phyloP scores from a whole-genome alignment of 2,888 invertebrate genomes.

The Catocala fraxini region DNA sequence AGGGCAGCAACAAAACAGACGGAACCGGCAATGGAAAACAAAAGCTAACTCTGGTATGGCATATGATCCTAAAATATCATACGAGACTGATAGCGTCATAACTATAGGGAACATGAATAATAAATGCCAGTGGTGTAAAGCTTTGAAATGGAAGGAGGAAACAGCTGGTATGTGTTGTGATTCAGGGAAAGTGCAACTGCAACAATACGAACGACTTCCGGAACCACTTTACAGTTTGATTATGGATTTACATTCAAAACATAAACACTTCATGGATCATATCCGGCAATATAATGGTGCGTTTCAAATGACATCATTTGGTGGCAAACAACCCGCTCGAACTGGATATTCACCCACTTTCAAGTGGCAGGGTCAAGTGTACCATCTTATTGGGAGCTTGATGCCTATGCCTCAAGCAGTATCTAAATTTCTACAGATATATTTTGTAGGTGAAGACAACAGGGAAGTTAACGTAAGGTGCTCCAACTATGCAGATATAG shows the following conservation, averaged over 20 bases:
- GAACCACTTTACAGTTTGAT: constrained; percentile 4
- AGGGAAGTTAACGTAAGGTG: not conserved
- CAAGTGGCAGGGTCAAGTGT: constrained; percentile 5
- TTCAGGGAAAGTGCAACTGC: not conserved
- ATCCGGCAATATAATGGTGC: not conserved
- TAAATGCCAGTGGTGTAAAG: constrained; percentile 1
- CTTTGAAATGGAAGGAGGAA: constrained; percentile 9
- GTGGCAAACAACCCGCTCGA: not conserved
- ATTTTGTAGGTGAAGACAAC: constrained; percentile 3
- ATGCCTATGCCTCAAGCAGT: not conserved
- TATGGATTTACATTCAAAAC: not conserved
- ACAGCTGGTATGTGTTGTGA: constrained; percentile 2
- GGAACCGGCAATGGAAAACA: too few relatives aligned
- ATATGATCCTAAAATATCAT: not conserved
- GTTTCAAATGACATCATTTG: constrained; percentile 17
- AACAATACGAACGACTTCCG: not conserved
- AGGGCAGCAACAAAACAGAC: too few relatives aligned
- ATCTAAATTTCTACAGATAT: constrained; percentile 6
- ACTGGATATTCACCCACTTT: too few relatives aligned
- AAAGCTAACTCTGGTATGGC: too few relatives aligned
- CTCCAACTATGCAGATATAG: not conserved
- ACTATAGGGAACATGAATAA: not conserved
- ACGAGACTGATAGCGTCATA: not conserved
- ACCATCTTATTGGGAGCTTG: constrained; percentile 8
- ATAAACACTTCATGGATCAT: not conserved